Evolutionary conservation across 2,888 invertebrate species (phyloP).

Genomic region (Ditula angustiorana): DNA sequence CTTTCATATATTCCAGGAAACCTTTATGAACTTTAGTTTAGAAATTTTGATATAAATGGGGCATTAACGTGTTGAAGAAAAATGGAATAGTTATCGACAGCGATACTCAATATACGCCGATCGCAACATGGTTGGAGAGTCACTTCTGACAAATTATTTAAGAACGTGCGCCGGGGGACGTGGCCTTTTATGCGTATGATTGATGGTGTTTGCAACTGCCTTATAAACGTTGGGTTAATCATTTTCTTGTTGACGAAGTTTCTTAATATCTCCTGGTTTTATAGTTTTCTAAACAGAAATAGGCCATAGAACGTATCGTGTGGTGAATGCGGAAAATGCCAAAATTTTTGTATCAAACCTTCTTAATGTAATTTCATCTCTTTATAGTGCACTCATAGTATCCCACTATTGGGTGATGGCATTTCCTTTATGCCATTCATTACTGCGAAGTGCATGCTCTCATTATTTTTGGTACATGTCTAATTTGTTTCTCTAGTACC

Average conservation of each 20-base stretch:
- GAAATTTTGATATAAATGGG: background rate
- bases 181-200: slow-evolving; percentile 78
- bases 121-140: slow-evolving; percentile 64
- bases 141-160: slow-evolving; percentile 84
- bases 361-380: no score
- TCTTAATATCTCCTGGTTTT: background rate
- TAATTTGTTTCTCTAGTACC: no score
- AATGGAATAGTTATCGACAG: slow-evolving; percentile 3
- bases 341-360: no score
- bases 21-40: no score
- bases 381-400: no score
- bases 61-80: background rate
- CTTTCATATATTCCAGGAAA: no score
- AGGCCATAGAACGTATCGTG: no score
- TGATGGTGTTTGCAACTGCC: slow-evolving; percentile 74
- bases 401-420: no score
- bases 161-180: slow-evolving; percentile 81
- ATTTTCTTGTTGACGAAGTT: slow-evolving; percentile 41
- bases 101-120: slow-evolving; percentile 61
- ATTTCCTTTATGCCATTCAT: no score
- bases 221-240: slow-evolving; percentile 69
- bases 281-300: background rate
- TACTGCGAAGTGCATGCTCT: no score
- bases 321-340: no score
- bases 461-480: no score